Conservation (phyloP, 2,888 invertebrate genomes). For the Agriopis leucophaearia region DNA sequence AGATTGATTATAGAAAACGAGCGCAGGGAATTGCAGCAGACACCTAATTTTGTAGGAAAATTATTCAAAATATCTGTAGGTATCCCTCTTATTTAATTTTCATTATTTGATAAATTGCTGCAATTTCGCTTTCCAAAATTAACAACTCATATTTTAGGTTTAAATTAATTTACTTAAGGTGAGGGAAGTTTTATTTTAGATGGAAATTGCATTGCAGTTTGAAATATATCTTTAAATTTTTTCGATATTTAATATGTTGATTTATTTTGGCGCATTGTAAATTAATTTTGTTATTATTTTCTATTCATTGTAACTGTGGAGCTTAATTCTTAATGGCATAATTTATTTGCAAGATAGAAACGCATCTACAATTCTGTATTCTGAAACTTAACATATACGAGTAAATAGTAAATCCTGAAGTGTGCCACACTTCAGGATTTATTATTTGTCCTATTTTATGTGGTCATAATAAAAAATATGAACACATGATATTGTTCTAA, state of each 20-base stretch:
- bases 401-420: no score
- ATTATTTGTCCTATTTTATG: no score
- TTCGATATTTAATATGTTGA: background rate
- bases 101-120: conserved; percentile 43
- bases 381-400: no score
- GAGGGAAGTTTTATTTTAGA: conserved; percentile 19
- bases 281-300: no score
- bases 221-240: background rate
- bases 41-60: conserved; percentile 34
- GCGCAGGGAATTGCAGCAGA: conserved; percentile 20
- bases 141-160: conserved; percentile 31
- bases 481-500: no score
- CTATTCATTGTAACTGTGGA: no score
- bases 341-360: no score
- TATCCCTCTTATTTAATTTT: conserved; percentile 36
- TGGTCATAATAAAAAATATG: no score
- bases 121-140: conserved; percentile 36
- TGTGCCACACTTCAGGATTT: no score
- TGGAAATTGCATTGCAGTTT: conserved; percentile 8
- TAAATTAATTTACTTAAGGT: conserved; percentile 26
- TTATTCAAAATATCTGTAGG: conserved; percentile 32
- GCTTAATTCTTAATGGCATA: no score
- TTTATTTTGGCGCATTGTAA: background rate
- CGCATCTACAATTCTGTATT: no score
- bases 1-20: conserved; percentile 40